Evolutionary conservation across 2,113 vertebrate genomes (phyloP).

Genomic region (Ceuthmochares aereus): DNA sequence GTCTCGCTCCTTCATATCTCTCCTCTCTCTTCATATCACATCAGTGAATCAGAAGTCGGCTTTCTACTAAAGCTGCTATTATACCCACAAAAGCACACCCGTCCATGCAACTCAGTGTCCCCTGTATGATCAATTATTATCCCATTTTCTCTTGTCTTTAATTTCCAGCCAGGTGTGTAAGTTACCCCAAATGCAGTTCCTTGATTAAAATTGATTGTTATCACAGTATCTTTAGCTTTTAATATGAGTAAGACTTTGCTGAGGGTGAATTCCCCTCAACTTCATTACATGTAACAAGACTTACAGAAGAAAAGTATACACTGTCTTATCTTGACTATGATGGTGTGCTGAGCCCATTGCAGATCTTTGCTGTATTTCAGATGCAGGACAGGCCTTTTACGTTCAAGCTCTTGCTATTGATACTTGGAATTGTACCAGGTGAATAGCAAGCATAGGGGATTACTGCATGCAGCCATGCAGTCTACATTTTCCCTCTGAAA

Average conservation of each 20-base stretch:
- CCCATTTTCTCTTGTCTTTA: not conserved
- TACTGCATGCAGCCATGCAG: not conserved
- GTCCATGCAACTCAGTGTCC: not conserved
- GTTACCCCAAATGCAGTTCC: not conserved
- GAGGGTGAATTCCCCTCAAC: not conserved
- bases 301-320: not conserved
- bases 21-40: not conserved
- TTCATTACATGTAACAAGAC: not conserved
- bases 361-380: not conserved
- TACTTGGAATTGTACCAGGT: not conserved
- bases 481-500: not conserved
- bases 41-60: not conserved
- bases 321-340: not conserved
- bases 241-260: not conserved
- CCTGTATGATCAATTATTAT: not conserved
- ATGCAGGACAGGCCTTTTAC: not conserved
- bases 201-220: not conserved
- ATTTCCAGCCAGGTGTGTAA: not conserved
- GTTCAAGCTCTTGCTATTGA: not conserved
- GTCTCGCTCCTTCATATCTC: not conserved
- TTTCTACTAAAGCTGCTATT: not conserved
- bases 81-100: not conserved
- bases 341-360: not conserved
- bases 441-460: not conserved
- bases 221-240: not conserved